phyloP scores from a whole-genome alignment of 2,113 vertebrate genomes.

The Pelecanus crispus region DNA sequence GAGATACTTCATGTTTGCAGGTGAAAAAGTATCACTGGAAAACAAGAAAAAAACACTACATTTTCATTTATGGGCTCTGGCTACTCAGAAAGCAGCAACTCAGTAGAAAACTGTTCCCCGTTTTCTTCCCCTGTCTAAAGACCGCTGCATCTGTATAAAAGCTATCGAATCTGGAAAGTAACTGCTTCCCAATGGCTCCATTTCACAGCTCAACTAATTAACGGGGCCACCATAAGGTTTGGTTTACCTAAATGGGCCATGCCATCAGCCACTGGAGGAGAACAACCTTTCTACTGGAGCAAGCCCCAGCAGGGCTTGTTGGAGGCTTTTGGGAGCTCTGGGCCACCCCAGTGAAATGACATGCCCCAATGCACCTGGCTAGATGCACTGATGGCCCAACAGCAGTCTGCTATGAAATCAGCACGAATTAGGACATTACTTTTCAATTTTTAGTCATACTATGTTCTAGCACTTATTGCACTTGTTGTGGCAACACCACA shows the following conservation, averaged over 20 bases:
- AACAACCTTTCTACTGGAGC: neutral
- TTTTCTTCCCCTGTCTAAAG: neutral
- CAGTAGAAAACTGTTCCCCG: neutral
- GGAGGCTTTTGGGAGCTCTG: neutral
- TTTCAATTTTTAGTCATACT: neutral
- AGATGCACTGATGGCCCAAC: accelerated
- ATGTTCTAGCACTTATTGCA: neutral
- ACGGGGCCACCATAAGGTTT: accelerated
- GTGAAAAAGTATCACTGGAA: neutral
- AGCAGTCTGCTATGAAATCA: neutral
- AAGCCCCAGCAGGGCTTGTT: accelerated
- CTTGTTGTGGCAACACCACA: accelerated
- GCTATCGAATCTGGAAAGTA: accelerated
- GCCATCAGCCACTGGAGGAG: neutral
- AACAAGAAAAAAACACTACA: neutral
- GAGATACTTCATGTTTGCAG: neutral
- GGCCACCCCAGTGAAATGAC: neutral
- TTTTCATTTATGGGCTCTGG: neutral
- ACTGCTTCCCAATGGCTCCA: accelerated
- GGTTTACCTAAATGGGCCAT: neutral
- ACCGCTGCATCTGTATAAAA: accelerated
- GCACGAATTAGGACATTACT: accelerated
- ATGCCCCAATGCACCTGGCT: accelerated
- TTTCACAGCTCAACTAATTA: neutral
- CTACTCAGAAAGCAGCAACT: neutral